Percentiles rank a stretch among this genome's conserved stretches.
Conservation (phyloP, 2,888 invertebrate species). For the Cordilura impudica region DNA sequence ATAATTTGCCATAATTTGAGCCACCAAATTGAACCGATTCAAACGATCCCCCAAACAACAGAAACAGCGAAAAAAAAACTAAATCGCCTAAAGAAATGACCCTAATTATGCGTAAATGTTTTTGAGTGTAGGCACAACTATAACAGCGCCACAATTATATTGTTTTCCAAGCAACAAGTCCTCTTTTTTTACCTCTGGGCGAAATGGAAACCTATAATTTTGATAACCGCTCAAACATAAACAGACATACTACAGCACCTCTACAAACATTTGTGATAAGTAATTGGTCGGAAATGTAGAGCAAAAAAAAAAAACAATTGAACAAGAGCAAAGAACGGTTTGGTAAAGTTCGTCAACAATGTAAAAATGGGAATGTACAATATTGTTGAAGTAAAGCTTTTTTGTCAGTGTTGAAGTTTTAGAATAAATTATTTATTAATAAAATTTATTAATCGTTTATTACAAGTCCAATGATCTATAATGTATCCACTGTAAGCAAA, state of each 20-base stretch:
- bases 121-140: conserved; percentile 17
- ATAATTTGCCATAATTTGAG: conserved; percentile 77
- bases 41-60: conserved; percentile 68
- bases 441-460: no score
- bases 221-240: conserved; percentile 40
- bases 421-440: no score
- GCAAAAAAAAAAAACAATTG: not conserved
- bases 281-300: no score
- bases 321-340: no score
- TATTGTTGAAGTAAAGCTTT: no score
- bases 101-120: conserved; percentile 61
- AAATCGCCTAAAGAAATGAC: conserved; percentile 33
- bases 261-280: not conserved
- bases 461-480: no score
- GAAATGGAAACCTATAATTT: conserved; percentile 57
- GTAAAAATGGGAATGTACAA: no score
- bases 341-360: no score
- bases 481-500: no score
- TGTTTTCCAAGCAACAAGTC: conserved; percentile 38
- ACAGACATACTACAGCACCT: not conserved
- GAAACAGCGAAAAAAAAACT: conserved; percentile 30
- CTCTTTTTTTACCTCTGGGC: conserved; percentile 25
- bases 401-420: no score
- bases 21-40: conserved; percentile 58
- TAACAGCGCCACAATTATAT: conserved; percentile 56